These are phyloP conservation scores for Lepidocyrtoides sp. DNA, from an alignment of 2,888 invertebrate species.

Conservation along the genomic window DNA sequence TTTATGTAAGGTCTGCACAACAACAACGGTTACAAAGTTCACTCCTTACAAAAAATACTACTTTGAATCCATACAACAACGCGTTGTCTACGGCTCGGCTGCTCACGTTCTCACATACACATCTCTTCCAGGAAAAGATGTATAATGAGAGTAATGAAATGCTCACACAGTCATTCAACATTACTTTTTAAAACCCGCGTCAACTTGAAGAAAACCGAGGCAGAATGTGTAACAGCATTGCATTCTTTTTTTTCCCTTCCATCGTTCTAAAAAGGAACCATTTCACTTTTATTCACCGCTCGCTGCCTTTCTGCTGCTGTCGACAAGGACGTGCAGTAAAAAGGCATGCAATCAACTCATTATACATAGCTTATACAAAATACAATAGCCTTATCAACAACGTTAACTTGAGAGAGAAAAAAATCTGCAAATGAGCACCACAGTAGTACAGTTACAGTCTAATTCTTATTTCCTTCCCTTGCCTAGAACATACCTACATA, in stretches of 20 bases:
- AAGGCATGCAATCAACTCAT: constrained; percentile 48
- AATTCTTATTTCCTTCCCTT: neutral
- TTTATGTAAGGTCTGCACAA: neutral
- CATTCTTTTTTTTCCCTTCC: neutral
- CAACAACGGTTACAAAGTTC: neutral
- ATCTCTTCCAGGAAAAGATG: neutral
- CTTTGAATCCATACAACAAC: too few species aligned
- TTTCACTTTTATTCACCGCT: neutral
- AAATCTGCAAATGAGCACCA: constrained; percentile 20
- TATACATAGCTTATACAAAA: neutral
- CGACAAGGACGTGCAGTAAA: neutral
- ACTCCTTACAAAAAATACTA: neutral
- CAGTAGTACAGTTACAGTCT: neutral
- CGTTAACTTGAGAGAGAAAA: neutral
- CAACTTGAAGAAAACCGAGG: neutral
- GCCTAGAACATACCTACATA: too few species aligned
- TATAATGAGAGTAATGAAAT: constrained; percentile 17
- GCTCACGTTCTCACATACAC: neutral
- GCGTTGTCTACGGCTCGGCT: neutral
- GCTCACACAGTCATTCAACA: neutral
- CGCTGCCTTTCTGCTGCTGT: neutral
- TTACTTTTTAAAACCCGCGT: neutral
- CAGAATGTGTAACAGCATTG: neutral
- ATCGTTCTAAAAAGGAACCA: constrained; percentile 8
- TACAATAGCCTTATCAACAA: constrained; percentile 23